phyloP scores from a whole-genome alignment of 2,888 invertebrate genomes.

The Sepiola atlantica region DNA sequence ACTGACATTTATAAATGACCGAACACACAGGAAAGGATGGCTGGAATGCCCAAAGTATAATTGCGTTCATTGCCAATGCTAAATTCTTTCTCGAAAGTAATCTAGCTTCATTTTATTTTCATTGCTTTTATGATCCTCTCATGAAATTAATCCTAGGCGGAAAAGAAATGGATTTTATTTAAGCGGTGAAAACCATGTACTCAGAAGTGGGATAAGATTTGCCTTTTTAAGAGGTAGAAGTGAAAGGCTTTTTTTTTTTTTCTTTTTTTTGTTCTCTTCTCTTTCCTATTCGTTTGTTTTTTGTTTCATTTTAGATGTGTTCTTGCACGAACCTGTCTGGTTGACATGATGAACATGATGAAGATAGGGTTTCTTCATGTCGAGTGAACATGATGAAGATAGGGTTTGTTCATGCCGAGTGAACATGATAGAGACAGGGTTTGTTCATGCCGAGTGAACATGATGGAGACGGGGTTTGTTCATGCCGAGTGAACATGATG shows the following conservation, averaged over 20 bases:
- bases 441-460: too few species aligned
- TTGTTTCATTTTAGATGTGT: background rate
- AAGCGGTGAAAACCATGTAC: background rate
- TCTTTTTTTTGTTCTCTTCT: background rate
- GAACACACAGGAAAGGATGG: background rate
- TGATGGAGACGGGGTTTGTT: too few species aligned
- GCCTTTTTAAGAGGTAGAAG: background rate
- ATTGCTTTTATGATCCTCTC: background rate
- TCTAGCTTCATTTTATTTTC: background rate
- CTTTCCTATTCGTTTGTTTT: background rate
- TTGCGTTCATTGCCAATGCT: background rate
- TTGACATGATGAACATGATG: too few species aligned
- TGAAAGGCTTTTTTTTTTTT: background rate
- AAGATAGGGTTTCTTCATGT: too few species aligned
- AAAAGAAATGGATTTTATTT: background rate
- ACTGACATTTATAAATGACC: slow-evolving; percentile 7
- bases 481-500: too few species aligned
- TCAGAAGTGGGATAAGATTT: background rate
- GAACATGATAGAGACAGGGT: too few species aligned
- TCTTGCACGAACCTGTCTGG: too few species aligned
- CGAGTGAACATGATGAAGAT: too few species aligned
- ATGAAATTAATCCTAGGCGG: background rate
- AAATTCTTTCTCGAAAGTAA: background rate
- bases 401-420: too few species aligned
- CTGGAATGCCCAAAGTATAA: background rate